Evolutionary conservation across 2,888 invertebrate species (phyloP).

Genomic region (Fragum fragum): DNA sequence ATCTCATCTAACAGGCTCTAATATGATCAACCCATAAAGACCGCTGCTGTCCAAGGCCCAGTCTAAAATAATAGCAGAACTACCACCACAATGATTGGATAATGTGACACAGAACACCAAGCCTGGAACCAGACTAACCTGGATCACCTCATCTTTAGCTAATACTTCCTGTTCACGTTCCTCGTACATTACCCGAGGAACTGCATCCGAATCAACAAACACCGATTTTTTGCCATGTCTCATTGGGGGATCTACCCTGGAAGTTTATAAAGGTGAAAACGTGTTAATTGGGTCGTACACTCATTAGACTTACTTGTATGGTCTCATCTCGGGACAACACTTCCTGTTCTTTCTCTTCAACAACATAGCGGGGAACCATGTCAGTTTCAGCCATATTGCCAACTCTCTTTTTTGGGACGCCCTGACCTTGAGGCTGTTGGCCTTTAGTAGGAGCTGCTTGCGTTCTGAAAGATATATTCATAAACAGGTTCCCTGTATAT

Average conservation of each 20-base stretch:
- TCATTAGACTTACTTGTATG: slow-evolving; percentile 78
- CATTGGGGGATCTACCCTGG: slow-evolving; percentile 60
- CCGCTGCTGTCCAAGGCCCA: too few species aligned
- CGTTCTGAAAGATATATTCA: slow-evolving; percentile 12
- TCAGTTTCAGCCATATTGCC: slow-evolving; percentile 55
- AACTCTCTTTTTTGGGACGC: slow-evolving; percentile 38
- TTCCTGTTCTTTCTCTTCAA: slow-evolving; percentile 85
- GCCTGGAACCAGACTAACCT: slow-evolving; percentile 70
- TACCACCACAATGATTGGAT: slow-evolving; percentile 8
- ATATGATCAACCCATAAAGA: too few species aligned
- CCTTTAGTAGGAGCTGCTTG: slow-evolving; percentile 3
- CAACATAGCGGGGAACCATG: slow-evolving; percentile 66
- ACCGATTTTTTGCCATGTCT: slow-evolving; percentile 43
- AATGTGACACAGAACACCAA: slow-evolving; percentile 11
- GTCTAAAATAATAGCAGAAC: not conserved
- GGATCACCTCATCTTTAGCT: slow-evolving; percentile 85
- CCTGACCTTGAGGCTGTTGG: not conserved
- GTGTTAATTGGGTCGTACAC: not conserved
- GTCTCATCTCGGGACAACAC: slow-evolving; percentile 86
- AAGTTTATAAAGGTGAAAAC: slow-evolving; percentile 31
- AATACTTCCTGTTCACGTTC: slow-evolving; percentile 85
- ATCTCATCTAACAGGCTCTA: too few species aligned
- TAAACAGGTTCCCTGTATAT: too few species aligned
- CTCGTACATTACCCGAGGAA: slow-evolving; percentile 77
- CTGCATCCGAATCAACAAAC: slow-evolving; percentile 56